Conservation (phyloP, 2,797 vertebrate genomes). For the Champsocephalus gunnari region DNA sequence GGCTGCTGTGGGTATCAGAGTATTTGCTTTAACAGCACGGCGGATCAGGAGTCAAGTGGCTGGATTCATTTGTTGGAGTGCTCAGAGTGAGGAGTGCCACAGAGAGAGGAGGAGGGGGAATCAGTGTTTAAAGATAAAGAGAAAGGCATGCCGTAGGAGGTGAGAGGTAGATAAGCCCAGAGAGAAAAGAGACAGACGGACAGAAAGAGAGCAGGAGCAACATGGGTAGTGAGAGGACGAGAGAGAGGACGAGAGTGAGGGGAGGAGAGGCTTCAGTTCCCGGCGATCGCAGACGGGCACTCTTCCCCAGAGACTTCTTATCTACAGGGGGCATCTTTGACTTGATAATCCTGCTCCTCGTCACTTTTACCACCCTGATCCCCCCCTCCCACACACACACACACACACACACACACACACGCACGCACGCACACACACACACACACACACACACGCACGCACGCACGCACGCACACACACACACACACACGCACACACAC, state of each 20-base stretch:
- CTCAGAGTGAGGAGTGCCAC: slow-evolving; percentile 56
- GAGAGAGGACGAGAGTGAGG: slow-evolving; percentile 55
- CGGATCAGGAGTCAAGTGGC: slow-evolving; percentile 75
- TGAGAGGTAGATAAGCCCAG: slow-evolving; percentile 56
- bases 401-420: slow-evolving; percentile 7
- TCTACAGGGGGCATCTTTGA: slow-evolving; percentile 84
- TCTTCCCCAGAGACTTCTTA: slow-evolving; percentile 78
- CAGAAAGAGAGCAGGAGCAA: slow-evolving; percentile 41
- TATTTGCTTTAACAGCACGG: slow-evolving; percentile 66
- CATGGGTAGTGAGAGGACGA: slow-evolving; percentile 60
- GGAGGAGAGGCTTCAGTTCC: slow-evolving; percentile 62
- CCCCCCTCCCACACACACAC: background rate
- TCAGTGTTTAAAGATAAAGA: slow-evolving; percentile 67
- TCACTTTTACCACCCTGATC: slow-evolving; percentile 69
- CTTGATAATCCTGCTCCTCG: slow-evolving; percentile 82
- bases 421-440: slow-evolving; percentile 18
- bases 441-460: slow-evolving; percentile 13
- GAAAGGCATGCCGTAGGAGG: slow-evolving; percentile 54
- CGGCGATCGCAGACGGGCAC: slow-evolving; percentile 66
- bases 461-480: background rate
- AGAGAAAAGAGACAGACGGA: slow-evolving; percentile 49
- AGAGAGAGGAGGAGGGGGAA: slow-evolving; percentile 50
- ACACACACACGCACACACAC: slow-evolving; percentile 6
- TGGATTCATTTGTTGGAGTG: slow-evolving; percentile 70
- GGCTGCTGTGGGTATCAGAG: slow-evolving; percentile 50